Evolutionary conservation across 2,888 invertebrate species (phyloP).

Genomic region (Gastracanthus pulcherrimus): DNA sequence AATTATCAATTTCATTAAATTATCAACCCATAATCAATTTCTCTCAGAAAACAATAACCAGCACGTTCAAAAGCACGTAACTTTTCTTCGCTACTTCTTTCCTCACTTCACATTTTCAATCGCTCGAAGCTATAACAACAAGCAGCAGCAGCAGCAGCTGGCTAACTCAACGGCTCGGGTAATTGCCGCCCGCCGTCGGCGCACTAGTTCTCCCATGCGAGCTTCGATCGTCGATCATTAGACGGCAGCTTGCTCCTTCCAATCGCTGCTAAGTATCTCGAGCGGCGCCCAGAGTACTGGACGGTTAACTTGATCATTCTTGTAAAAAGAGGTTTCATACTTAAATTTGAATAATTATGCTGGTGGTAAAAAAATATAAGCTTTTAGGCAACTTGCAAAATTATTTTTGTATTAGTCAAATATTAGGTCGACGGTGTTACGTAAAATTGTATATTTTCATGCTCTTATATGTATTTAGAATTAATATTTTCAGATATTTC

Average conservation of each 20-base stretch:
- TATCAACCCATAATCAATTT: no score
- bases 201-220: slow-evolving; percentile 61
- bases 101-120: neutral
- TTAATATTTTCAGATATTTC: no score
- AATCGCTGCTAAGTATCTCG: slow-evolving; percentile 72
- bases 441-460: no score
- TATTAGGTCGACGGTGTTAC: no score
- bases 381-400: no score
- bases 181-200: slow-evolving; percentile 28
- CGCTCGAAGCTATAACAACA: slow-evolving; percentile 5
- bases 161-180: neutral
- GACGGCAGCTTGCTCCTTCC: slow-evolving; percentile 70
- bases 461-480: no score
- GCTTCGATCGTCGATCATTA: slow-evolving; percentile 66
- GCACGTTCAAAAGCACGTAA: no score
- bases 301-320: neutral
- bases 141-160: neutral
- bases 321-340: neutral
- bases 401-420: no score
- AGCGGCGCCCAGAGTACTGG: neutral
- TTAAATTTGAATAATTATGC: neutral
- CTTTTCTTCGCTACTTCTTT: neutral
- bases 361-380: neutral
- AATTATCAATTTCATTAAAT: no score
- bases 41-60: neutral